phyloP scores from a whole-genome alignment of 2,797 vertebrate genomes.

The Notolabrus celidotus region DNA sequence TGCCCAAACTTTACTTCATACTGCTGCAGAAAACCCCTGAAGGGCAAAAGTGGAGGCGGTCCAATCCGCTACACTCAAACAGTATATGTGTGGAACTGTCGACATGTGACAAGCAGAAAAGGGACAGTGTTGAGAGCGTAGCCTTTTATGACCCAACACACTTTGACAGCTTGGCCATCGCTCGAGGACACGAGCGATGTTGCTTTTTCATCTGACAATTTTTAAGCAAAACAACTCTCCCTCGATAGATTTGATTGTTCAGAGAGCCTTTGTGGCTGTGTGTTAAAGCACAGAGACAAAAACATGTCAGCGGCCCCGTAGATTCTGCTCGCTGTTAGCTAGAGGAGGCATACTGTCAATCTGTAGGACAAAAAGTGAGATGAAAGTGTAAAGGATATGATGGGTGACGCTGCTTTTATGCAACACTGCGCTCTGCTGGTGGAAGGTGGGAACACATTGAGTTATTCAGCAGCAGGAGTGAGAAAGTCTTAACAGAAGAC shows the following conservation, averaged over 20 bases:
- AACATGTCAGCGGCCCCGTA: slow-evolving; percentile 73
- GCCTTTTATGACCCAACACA: slow-evolving; percentile 87
- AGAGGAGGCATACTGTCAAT: slow-evolving; percentile 78
- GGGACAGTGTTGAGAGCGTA: slow-evolving; percentile 84
- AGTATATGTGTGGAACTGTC: slow-evolving; percentile 77
- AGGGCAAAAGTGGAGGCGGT: slow-evolving; percentile 66
- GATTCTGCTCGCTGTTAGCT: slow-evolving; percentile 69
- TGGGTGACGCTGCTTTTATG: slow-evolving; percentile 73
- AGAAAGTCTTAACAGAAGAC: slow-evolving; percentile 54
- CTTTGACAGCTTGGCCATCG: slow-evolving; percentile 86
- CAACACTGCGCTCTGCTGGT: slow-evolving; percentile 87
- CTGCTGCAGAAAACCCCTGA: slow-evolving; percentile 55
- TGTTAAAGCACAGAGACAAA: slow-evolving; percentile 66
- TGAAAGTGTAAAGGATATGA: slow-evolving; percentile 75
- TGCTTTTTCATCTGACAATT: slow-evolving; percentile 85
- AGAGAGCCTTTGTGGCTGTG: slow-evolving; percentile 68
- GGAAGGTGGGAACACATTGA: slow-evolving; percentile 31
- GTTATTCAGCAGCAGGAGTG: slow-evolving; percentile 15
- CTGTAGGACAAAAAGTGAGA: slow-evolving; percentile 75
- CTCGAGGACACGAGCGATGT: slow-evolving; percentile 81
- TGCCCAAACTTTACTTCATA: slow-evolving; percentile 70
- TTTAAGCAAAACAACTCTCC: slow-evolving; percentile 75
- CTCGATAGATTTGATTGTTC: slow-evolving; percentile 76
- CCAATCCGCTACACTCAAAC: slow-evolving; percentile 70
- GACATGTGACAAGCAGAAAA: slow-evolving; percentile 85